phyloP scores from a whole-genome alignment of 2,113 vertebrate genomes.

The Microtus richardsoni region DNA sequence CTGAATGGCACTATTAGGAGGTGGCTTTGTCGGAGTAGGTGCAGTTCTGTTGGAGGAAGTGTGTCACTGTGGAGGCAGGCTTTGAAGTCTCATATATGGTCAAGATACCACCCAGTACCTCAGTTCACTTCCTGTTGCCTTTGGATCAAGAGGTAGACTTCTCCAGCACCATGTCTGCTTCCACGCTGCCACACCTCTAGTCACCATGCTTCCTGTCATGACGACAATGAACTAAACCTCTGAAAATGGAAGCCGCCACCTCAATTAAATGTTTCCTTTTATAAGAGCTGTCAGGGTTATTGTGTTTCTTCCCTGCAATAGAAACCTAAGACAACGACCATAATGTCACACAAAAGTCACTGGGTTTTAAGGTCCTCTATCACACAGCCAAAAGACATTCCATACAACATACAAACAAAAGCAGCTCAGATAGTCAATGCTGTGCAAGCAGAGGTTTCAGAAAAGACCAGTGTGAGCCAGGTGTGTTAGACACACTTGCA shows the following conservation, averaged over 20 bases:
- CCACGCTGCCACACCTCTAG: not conserved
- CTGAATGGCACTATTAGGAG: not conserved
- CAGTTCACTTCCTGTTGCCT: not conserved
- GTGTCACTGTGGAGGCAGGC: not conserved
- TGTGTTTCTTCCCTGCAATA: not conserved
- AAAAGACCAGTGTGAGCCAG: not conserved
- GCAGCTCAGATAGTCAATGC: not conserved
- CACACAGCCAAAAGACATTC: not conserved
- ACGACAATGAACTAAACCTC: not conserved
- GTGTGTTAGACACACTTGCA: not conserved
- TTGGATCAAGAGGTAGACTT: not conserved
- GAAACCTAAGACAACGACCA: not conserved
- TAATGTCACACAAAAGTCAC: not conserved
- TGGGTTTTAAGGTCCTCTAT: not conserved
- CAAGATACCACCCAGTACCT: not conserved
- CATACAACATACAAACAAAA: not conserved
- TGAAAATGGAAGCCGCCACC: not conserved
- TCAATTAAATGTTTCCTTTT: not conserved
- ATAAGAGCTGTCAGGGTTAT: not conserved
- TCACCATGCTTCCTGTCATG: not conserved
- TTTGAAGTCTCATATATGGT: not conserved
- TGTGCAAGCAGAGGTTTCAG: not conserved
- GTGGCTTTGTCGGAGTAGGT: not conserved
- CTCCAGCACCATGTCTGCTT: not conserved
- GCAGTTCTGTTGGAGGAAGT: not conserved